A percentile compares a stretch with the other conserved stretches of the same genome.
Conservation (phyloP, 2,797 vertebrate genomes). For the Hyperoplus immaculatus region DNA sequence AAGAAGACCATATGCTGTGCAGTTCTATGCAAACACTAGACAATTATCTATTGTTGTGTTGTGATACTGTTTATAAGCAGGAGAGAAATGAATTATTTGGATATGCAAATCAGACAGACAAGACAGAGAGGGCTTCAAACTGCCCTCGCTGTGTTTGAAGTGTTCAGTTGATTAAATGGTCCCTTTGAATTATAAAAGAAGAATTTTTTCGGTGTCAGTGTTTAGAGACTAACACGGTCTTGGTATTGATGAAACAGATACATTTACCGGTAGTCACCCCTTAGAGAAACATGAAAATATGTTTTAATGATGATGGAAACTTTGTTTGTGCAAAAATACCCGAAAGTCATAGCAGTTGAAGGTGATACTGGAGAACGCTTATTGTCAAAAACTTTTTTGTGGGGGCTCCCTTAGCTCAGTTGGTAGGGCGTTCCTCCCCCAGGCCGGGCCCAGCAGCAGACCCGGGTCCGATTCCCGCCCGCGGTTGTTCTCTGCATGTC, state of each 20-base stretch:
- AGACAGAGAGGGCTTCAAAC: background rate
- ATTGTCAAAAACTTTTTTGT: too few species aligned
- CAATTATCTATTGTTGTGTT: constrained; percentile 18
- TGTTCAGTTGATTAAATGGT: constrained; percentile 17
- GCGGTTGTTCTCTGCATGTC: too few species aligned
- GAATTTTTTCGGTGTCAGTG: background rate
- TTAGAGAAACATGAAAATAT: background rate
- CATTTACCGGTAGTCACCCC: too few species aligned
- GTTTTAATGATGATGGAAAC: background rate
- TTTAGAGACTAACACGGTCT: background rate
- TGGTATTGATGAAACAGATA: background rate
- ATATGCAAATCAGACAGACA: constrained; percentile 8
- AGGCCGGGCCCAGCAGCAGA: too few species aligned
- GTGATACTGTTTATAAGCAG: constrained; percentile 35
- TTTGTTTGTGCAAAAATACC: background rate
- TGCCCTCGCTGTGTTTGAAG: background rate
- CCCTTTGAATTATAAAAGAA: constrained; percentile 6
- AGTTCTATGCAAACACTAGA: constrained; percentile 8
- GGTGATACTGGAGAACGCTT: too few species aligned
- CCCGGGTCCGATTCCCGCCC: too few species aligned
- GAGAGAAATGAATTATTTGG: constrained; percentile 8
- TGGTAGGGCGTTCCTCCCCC: too few species aligned
- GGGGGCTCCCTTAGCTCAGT: too few species aligned
- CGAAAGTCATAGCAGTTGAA: background rate
- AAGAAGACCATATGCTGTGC: constrained; percentile 18